Evolutionary conservation across 2,113 vertebrate genomes (phyloP).

Genomic region (Ictidomys tridecemlineatus): DNA sequence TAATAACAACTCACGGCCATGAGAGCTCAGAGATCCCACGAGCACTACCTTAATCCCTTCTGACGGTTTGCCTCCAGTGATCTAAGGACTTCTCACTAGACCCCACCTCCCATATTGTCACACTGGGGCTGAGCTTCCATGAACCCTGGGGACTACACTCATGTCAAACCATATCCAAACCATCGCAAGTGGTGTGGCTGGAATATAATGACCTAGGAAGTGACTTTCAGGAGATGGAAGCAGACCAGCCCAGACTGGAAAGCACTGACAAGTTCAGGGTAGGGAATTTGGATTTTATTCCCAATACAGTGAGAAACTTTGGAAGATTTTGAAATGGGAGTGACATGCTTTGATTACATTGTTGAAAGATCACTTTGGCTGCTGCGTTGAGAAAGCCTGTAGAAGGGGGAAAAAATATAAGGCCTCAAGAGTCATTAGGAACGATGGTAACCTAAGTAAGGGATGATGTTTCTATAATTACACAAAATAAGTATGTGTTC

Average conservation of each 20-base stretch:
- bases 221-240: background rate
- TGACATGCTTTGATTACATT: background rate
- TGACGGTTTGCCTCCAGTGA: background rate
- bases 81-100: background rate
- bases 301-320: background rate
- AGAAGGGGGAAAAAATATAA: background rate
- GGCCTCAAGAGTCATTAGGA: background rate
- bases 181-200: background rate
- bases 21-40: background rate
- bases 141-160: background rate
- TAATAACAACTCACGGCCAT: too few species aligned
- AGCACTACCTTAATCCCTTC: background rate
- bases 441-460: background rate
- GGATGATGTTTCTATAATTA: background rate
- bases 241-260: background rate
- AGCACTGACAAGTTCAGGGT: background rate
- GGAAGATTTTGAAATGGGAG: background rate
- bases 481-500: background rate
- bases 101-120: background rate
- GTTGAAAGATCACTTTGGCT: background rate
- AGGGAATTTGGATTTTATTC: conserved; percentile 11
- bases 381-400: background rate
- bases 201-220: background rate
- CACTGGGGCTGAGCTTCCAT: background rate
- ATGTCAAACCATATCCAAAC: background rate